These are phyloP conservation scores for Latheticus oryzae DNA, from an alignment of 2,888 invertebrate genomes.

Conservation along the genomic window DNA sequence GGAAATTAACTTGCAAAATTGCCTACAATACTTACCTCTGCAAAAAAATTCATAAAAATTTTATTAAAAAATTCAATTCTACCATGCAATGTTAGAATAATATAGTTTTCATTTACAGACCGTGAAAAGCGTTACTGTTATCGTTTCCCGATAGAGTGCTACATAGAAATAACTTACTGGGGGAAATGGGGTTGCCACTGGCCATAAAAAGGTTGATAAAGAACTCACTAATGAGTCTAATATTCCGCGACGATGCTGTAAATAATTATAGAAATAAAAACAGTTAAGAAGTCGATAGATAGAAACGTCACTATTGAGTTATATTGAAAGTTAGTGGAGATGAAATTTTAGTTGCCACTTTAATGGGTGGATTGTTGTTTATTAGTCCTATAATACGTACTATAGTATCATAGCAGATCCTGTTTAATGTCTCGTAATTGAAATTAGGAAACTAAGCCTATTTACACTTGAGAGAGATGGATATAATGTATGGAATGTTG, in stretches of 20 bases:
- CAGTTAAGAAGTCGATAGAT: no score
- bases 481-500: no score
- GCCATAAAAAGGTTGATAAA: constrained; percentile 59
- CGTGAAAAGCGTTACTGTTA: constrained; percentile 33
- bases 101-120: constrained; percentile 13
- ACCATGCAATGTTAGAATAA: constrained; percentile 39
- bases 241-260: constrained; percentile 54
- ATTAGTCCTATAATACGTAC: no score
- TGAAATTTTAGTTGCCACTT: no score
- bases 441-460: no score
- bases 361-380: no score
- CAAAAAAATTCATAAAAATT: no score
- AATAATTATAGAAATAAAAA: constrained; percentile 44
- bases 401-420: no score
- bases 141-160: constrained; percentile 32
- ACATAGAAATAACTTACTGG: constrained; percentile 56
- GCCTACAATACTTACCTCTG: no score
- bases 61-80: constrained; percentile 11
- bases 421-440: no score
- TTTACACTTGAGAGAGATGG: no score
- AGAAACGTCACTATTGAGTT: constrained; percentile 28
- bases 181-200: constrained; percentile 56
- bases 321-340: background rate
- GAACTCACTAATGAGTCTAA: constrained; percentile 59
- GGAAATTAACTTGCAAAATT: no score